Conservation (phyloP, 2,888 invertebrate genomes). For the Coleophora flavipennella region DNA sequence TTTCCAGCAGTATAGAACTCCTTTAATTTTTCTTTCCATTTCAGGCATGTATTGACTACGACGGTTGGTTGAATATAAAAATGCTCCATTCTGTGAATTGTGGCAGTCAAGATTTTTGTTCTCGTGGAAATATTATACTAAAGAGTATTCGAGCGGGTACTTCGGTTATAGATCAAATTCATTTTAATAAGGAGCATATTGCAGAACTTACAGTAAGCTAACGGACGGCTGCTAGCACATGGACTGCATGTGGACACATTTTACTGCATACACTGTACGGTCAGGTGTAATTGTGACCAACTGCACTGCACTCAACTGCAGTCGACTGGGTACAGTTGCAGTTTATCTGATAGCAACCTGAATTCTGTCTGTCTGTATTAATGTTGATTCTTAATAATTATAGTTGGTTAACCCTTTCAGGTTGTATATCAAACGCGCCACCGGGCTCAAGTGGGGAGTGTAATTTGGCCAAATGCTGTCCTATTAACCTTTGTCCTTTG, state of each 20-base stretch:
- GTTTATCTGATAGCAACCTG: not conserved
- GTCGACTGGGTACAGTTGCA: not conserved
- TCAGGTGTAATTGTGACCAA: not conserved
- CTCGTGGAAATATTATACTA: conserved; percentile 79
- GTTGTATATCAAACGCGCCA: no score
- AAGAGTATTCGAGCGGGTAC: conserved; percentile 79
- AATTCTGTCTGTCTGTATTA: not conserved
- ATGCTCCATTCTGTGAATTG: conserved; percentile 78
- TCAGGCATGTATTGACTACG: conserved; percentile 75
- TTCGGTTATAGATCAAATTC: conserved; percentile 74
- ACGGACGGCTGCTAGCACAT: not conserved
- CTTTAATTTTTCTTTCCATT: conserved; percentile 17
- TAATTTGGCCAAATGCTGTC: no score
- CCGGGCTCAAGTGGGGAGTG: no score
- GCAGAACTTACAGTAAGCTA: conserved; percentile 44
- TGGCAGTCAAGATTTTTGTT: conserved; percentile 68
- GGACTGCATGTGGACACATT: not conserved
- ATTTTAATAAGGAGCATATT: conserved; percentile 69
- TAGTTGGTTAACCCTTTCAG: no score
- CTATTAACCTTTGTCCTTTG: no score
- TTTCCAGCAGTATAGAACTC: no score
- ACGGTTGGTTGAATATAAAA: conserved; percentile 81
- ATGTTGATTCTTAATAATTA: no score
- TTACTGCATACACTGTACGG: not conserved
- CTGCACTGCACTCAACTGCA: not conserved